These are phyloP conservation scores for Strigamia transsilvanica DNA, from an alignment of 2,888 invertebrate genomes.

Conservation along the genomic window DNA sequence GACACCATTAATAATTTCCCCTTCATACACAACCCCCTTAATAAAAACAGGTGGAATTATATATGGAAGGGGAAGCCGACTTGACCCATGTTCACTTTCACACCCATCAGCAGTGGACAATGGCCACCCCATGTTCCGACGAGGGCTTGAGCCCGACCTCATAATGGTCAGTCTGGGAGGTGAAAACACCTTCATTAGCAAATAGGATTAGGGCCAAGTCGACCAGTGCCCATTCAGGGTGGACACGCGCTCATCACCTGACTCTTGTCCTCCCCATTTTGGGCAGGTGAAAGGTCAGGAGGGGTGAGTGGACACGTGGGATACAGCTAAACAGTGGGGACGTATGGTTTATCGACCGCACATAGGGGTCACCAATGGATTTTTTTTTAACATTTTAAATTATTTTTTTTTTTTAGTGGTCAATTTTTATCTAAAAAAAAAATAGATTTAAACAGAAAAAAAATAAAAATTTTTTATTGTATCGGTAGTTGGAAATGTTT, in stretches of 20 bases:
- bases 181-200: conserved; percentile 25
- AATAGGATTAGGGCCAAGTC: background rate
- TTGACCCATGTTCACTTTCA: conserved; percentile 23
- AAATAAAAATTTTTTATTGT: no score
- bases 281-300: conserved; percentile 8
- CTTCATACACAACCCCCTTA: background rate
- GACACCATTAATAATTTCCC: conserved; percentile 30
- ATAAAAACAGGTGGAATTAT: conserved; percentile 24
- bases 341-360: background rate
- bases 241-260: conserved; percentile 30
- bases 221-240: conserved; percentile 1
- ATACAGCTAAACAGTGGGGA: background rate
- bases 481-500: background rate
- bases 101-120: conserved; percentile 30
- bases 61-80: conserved; percentile 12
- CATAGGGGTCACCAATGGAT: background rate
- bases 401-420: no score
- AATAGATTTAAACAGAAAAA: no score
- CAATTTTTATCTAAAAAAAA: no score
- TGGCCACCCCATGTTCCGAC: conserved; percentile 20
- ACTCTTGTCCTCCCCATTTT: conserved; percentile 16
- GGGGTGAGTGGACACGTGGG: conserved; percentile 6
- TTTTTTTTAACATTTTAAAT: background rate
- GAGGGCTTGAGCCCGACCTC: conserved; percentile 24
- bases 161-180: conserved; percentile 30